phyloP scores from a whole-genome alignment of 2,797 vertebrate species.

The Pantherophis vulpinus region DNA sequence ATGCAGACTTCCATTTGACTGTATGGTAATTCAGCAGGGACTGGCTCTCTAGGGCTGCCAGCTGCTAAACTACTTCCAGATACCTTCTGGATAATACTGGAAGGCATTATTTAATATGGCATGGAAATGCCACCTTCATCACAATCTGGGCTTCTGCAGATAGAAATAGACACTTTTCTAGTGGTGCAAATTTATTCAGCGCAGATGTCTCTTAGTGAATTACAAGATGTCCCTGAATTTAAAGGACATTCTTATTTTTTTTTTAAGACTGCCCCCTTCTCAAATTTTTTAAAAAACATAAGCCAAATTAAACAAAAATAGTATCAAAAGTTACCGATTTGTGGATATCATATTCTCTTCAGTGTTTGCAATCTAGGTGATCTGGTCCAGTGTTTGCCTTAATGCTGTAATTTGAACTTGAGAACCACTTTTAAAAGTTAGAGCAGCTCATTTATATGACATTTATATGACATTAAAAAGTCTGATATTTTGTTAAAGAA shows the following conservation, averaged over 20 bases:
- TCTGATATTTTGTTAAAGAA: neutral
- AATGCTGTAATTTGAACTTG: neutral
- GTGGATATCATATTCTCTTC: too few species aligned
- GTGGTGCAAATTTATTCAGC: neutral
- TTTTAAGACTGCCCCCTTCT: neutral
- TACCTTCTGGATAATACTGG: neutral
- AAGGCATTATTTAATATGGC: neutral
- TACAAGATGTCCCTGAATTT: neutral
- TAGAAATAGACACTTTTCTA: neutral
- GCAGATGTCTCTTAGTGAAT: neutral
- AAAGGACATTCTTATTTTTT: neutral
- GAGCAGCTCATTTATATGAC: neutral
- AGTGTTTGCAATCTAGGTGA: neutral
- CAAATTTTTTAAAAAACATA: neutral
- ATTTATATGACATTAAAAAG: neutral
- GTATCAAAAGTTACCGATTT: neutral
- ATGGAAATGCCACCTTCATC: neutral
- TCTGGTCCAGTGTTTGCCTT: neutral
- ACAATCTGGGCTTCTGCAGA: neutral
- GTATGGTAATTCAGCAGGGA: neutral
- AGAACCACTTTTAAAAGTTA: neutral
- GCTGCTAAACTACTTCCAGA: neutral
- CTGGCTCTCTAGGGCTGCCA: neutral
- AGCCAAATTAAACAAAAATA: neutral
- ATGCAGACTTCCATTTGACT: neutral